Percentiles rank a stretch among this genome's conserved stretches.
These are phyloP conservation scores for Hipparchia semele DNA, from an alignment of 2,888 invertebrate genomes.

Conservation along the genomic window DNA sequence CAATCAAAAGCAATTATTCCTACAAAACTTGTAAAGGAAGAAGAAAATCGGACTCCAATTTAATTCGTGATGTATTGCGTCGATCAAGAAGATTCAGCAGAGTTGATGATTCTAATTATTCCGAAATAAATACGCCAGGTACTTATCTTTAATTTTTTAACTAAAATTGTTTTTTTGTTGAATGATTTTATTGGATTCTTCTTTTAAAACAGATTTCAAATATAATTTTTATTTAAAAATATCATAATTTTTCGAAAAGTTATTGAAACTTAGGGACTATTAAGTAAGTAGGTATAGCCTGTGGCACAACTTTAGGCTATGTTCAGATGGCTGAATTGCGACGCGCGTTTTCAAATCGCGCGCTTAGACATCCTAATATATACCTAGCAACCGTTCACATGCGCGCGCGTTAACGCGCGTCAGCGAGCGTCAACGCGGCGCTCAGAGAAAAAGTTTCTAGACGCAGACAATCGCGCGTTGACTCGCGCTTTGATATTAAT, in stretches of 20 bases:
- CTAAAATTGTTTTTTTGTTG: neutral
- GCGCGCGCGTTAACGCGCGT: too few relatives aligned
- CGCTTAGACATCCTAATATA: too few relatives aligned
- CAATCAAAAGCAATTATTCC: conserved; percentile 66
- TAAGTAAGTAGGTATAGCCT: too few relatives aligned
- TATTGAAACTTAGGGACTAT: neutral
- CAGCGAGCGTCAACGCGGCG: too few relatives aligned
- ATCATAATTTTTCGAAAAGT: neutral
- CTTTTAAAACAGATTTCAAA: neutral
- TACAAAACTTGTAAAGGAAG: conserved; percentile 69
- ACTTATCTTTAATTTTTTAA: conserved; percentile 27
- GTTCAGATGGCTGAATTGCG: too few relatives aligned
- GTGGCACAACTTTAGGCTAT: too few relatives aligned
- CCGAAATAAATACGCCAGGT: conserved; percentile 59
- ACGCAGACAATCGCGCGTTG: too few relatives aligned
- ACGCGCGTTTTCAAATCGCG: too few relatives aligned
- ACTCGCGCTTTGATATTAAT: too few relatives aligned
- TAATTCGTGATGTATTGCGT: conserved; percentile 64
- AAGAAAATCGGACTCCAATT: conserved; percentile 64
- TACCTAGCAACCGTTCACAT: too few relatives aligned
- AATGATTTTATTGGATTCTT: neutral
- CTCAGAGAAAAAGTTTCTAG: too few relatives aligned
- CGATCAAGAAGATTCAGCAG: conserved; percentile 58
- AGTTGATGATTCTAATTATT: conserved; percentile 50
- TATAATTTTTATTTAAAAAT: too few relatives aligned